Conservation (phyloP, 2,113 vertebrate species). For the Corythaixoides concolor region DNA sequence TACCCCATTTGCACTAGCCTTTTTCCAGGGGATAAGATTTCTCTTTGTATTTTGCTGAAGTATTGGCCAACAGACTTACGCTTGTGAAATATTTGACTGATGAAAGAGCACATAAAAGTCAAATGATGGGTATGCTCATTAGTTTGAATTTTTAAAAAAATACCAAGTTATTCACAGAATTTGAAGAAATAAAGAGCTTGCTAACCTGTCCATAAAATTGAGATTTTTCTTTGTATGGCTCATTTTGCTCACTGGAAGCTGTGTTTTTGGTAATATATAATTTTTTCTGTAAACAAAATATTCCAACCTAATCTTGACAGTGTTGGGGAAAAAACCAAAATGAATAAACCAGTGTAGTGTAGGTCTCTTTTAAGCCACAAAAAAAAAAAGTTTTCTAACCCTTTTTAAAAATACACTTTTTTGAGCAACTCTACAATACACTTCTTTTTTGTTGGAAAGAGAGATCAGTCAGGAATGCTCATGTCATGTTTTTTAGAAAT, state of each 20-base stretch:
- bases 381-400: background rate
- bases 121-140: background rate
- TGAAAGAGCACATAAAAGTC: background rate
- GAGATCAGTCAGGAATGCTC: background rate
- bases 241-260: background rate
- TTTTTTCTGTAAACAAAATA: background rate
- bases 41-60: background rate
- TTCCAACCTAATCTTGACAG: background rate
- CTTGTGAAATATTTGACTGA: background rate
- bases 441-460: background rate
- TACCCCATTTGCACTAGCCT: background rate
- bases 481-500: rapidly evolving
- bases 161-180: background rate
- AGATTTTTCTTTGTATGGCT: background rate
- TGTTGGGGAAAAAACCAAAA: background rate
- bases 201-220: background rate
- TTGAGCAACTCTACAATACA: background rate
- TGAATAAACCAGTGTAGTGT: background rate
- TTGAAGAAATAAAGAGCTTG: background rate
- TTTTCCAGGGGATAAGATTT: background rate
- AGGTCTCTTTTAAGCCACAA: background rate
- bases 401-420: background rate
- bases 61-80: background rate
- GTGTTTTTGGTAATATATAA: background rate
- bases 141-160: background rate